phyloP scores from a whole-genome alignment of 2,888 invertebrate species.

The Epistrophe eligans region DNA sequence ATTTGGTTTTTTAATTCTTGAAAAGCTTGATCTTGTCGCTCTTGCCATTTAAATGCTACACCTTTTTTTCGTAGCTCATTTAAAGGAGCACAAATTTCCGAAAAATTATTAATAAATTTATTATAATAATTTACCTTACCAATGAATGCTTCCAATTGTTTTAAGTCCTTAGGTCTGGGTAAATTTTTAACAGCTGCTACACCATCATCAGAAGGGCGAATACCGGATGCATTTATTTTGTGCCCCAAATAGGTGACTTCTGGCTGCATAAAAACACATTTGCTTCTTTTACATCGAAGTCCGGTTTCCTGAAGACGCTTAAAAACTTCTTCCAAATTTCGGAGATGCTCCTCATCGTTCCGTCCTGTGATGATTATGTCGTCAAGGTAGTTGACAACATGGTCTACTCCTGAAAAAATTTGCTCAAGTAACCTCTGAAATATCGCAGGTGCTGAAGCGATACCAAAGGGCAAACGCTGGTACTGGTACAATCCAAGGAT shows the following conservation, averaged over 20 bases:
- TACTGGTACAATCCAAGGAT: constrained; percentile 80
- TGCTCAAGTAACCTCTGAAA: constrained; percentile 80
- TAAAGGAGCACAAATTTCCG: constrained; percentile 38
- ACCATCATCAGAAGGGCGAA: constrained; percentile 60
- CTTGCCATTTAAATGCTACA: constrained; percentile 70
- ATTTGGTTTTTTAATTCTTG: constrained; percentile 75
- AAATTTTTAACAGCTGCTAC: constrained; percentile 30
- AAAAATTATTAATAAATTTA: constrained; percentile 50
- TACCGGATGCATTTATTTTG: constrained; percentile 70
- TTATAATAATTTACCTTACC: constrained; percentile 79
- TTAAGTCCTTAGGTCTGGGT: constrained; percentile 48
- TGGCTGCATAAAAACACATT: constrained; percentile 80
- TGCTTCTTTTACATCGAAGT: constrained; percentile 77
- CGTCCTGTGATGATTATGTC: constrained; percentile 78
- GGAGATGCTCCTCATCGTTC: constrained; percentile 76
- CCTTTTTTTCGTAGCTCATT: constrained; percentile 43
- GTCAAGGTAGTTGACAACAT: constrained; percentile 79
- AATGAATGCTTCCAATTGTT: constrained; percentile 77
- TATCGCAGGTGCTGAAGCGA: constrained; percentile 81
- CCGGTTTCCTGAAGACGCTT: constrained; percentile 76
- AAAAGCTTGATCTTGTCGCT: constrained; percentile 76
- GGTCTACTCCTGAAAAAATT: constrained; percentile 78
- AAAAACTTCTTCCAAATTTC: constrained; percentile 77
- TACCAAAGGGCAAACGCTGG: constrained; percentile 80
- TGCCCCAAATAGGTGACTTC: constrained; percentile 79